Conservation (phyloP, 2,888 invertebrate genomes). For the Hydrotaea diabolus region DNA sequence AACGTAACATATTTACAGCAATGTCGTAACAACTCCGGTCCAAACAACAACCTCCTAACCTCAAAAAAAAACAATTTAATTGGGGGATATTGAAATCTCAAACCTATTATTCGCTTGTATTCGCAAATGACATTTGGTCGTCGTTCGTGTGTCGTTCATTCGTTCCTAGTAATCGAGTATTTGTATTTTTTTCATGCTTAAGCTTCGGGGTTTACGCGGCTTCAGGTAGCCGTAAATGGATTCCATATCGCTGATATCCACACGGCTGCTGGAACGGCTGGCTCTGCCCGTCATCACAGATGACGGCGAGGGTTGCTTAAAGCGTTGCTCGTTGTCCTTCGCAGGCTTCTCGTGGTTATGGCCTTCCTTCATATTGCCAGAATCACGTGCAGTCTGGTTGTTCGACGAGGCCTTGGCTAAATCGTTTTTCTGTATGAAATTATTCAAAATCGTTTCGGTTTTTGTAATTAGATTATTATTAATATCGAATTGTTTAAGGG, state of each 20-base stretch:
- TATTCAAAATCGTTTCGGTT: slow-evolving; percentile 39
- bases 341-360: slow-evolving; percentile 49
- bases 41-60: slow-evolving; percentile 46
- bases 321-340: slow-evolving; percentile 67
- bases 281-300: slow-evolving; percentile 68
- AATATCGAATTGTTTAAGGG: slow-evolving; percentile 39
- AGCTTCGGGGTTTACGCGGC: slow-evolving; percentile 80
- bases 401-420: slow-evolving; percentile 46
- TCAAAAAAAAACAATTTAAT: slow-evolving; percentile 17
- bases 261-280: slow-evolving; percentile 76
- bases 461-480: slow-evolving; percentile 53
- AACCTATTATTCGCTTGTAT: slow-evolving; percentile 55
- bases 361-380: slow-evolving; percentile 70
- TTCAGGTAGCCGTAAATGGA: slow-evolving; percentile 81
- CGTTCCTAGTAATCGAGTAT: slow-evolving; percentile 78
- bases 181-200: slow-evolving; percentile 80
- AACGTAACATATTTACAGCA: slow-evolving; percentile 67
- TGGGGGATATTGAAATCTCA: slow-evolving; percentile 46
- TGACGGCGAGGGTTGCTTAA: slow-evolving; percentile 60
- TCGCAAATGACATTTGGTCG: neutral
- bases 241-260: slow-evolving; percentile 80
- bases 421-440: slow-evolving; percentile 51
- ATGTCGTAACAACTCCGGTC: slow-evolving; percentile 27
- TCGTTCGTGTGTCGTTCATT: slow-evolving; percentile 1
- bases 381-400: slow-evolving; percentile 71